Evolutionary conservation across 1,140 invertebrate genomes (phyloP).

Genomic region (Ridgeia piscesae): DNA sequence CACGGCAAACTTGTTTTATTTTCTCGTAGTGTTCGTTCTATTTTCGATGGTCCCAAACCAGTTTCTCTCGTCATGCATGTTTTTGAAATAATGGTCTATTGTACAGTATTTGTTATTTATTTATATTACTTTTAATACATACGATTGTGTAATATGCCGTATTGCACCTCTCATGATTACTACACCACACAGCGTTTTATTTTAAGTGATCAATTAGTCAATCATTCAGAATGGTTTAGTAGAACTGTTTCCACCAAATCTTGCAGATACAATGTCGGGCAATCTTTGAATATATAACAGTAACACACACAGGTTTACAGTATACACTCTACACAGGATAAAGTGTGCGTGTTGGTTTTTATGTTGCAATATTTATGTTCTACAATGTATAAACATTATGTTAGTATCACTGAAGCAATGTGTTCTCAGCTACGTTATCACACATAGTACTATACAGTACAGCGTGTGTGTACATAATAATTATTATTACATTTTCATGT

Average conservation of each 20-base stretch:
- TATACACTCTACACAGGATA: not conserved
- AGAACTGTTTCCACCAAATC: not conserved
- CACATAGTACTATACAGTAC: too few relatives aligned
- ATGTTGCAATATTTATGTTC: not conserved
- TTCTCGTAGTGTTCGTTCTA: not conserved
- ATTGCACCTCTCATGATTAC: too few relatives aligned
- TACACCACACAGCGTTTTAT: not conserved
- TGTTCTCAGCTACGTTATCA: too few relatives aligned
- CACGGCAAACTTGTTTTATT: not conserved
- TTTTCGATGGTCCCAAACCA: not conserved
- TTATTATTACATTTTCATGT: too few relatives aligned
- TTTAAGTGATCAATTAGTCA: not conserved
- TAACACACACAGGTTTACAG: not conserved
- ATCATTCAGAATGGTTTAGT: not conserved
- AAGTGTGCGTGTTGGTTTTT: not conserved
- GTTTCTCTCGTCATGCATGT: not conserved
- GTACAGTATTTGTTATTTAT: not conserved
- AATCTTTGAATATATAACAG: not conserved
- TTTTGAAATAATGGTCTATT: not conserved
- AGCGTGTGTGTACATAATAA: too few relatives aligned
- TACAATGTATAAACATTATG: not conserved
- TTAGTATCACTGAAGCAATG: too few relatives aligned
- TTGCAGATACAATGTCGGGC: not conserved
- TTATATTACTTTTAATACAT: not conserved
- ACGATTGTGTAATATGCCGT: too few relatives aligned